Base-by-base conservation (phyloP, 2,888 invertebrate genomes). In the Sesia apiformis region DNA sequence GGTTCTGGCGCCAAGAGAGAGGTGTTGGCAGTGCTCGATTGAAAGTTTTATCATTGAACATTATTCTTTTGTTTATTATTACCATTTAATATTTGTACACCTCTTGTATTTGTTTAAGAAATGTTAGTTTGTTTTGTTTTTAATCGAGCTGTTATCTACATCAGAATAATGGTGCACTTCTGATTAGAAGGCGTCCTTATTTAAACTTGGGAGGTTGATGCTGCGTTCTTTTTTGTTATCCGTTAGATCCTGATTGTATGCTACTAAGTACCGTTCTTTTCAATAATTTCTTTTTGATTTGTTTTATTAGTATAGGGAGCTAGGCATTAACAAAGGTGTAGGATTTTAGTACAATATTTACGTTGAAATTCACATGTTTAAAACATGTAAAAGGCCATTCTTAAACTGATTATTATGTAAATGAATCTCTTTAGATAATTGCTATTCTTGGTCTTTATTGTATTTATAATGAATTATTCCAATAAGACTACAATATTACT, bases 1-100 rank as follows among this genome's bases (percentile, higher is more conserved):
- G 69, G 71, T 77, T 75, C 74, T 82, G 87, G 88, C 88, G 88
- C 88, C 87, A 76, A 65, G 66, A 69, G 59, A 51, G 65, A 67
- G 76, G 82, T 84, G 84, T 85, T 83, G 72, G 77, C 78, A 78
- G 63, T 64, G 68, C 63, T 58, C 66, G 63, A 72, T 75, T 68
- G 59, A 74, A 74, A 68, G 65, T 72, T 68, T 66, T 68, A 71
- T 69, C 66, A 63, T 75, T 76, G 8, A 49, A 52, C 50, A 49
- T 54, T 61, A 58, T 69, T 68, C 65, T 63, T 66, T 69, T 68
- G 60, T 65, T 68, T 64, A 63, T 64, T 66, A 65, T 61, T 60
- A 62, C 56, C 56, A 58, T 62, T 63, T 64, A 59, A 59, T 63
- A 61, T 60, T 59, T 50, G 50, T 50, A 50, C 58, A 53, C 53